Conservation (phyloP, 37 sponge, comb jelly and placozoan genomes). For the Bolinopsis microptera region DNA sequence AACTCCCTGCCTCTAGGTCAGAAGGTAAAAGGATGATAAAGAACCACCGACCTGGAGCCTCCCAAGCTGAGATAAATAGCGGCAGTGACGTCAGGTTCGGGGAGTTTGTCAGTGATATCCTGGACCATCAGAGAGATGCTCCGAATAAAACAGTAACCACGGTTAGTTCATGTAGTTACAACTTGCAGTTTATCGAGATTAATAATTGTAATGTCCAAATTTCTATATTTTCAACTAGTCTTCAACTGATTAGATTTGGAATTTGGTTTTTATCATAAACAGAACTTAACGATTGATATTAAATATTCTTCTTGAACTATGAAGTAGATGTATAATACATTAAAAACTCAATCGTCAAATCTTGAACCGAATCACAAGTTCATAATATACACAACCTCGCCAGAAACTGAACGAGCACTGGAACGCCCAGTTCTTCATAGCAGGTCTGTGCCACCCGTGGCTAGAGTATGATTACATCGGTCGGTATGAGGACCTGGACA, state of each 20-base stretch:
- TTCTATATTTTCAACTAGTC: too few relatives aligned
- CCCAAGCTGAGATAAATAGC: not conserved
- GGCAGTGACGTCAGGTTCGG: not conserved
- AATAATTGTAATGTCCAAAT: too few relatives aligned
- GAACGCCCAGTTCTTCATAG: conserved; percentile 20
- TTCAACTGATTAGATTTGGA: too few relatives aligned
- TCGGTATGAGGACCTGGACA: conserved; percentile 28
- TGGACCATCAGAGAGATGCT: not conserved
- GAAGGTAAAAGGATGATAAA: conserved; percentile 21
- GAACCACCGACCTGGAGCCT: not conserved
- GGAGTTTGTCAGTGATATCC: not conserved
- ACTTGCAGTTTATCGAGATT: too few relatives aligned
- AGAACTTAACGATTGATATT: too few relatives aligned
- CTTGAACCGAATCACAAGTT: too few relatives aligned
- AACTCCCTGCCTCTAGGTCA: not conserved
- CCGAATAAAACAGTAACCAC: not conserved
- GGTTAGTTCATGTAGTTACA: too few relatives aligned
- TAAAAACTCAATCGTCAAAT: too few relatives aligned
- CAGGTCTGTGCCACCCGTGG: conserved; percentile 4
- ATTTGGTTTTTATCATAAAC: too few relatives aligned
- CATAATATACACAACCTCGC: not conserved
- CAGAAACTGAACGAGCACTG: conserved; percentile 4
- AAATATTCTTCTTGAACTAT: too few relatives aligned
- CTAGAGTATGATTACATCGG: not conserved
- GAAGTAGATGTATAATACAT: too few relatives aligned